Conservation (phyloP, 2,797 vertebrate genomes). For the Bucorvus abyssinicus region DNA sequence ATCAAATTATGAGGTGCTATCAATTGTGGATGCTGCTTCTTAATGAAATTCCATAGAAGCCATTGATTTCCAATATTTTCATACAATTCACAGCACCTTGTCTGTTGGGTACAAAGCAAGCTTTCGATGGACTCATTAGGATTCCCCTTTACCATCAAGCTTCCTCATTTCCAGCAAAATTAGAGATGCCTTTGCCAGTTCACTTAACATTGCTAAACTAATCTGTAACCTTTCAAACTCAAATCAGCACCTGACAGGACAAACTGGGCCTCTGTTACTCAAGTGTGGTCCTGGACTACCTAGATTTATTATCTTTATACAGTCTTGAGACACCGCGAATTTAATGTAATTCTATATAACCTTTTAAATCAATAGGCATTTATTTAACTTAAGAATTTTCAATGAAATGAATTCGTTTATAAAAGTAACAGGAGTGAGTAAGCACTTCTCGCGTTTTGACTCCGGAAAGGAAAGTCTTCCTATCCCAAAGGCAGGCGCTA, state of each 20-base stretch:
- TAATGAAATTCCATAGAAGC: slow-evolving; percentile 99
- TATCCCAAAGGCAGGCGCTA: not conserved
- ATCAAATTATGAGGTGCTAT: slow-evolving; percentile 99
- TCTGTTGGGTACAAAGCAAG: slow-evolving; percentile 96
- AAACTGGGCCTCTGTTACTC: slow-evolving; percentile 74
- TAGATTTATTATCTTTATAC: slow-evolving; percentile 74
- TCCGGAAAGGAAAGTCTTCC: not conserved
- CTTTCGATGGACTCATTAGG: slow-evolving; percentile 96
- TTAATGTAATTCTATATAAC: slow-evolving; percentile 61
- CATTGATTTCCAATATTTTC: slow-evolving; percentile 99
- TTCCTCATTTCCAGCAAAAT: slow-evolving; percentile 94
- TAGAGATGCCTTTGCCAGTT: slow-evolving; percentile 89
- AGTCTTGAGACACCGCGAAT: slow-evolving; percentile 47
- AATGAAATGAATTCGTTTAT: slow-evolving; percentile 57
- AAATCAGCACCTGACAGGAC: slow-evolving; percentile 76
- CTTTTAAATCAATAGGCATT: slow-evolving; percentile 67
- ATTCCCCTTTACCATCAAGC: slow-evolving; percentile 90
- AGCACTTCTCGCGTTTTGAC: not conserved
- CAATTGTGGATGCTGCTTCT: slow-evolving; percentile 97
- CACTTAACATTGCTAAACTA: slow-evolving; percentile 87
- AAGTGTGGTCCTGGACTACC: slow-evolving; percentile 63
- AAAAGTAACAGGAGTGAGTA: not conserved
- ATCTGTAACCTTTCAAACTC: slow-evolving; percentile 81
- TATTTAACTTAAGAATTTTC: slow-evolving; percentile 64
- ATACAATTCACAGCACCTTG: slow-evolving; percentile 94